Evolutionary conservation across 1,140 invertebrate genomes (phyloP), one percentile per base, ranked within the genome.

Genomic region (Diorhabda carinulata): DNA sequence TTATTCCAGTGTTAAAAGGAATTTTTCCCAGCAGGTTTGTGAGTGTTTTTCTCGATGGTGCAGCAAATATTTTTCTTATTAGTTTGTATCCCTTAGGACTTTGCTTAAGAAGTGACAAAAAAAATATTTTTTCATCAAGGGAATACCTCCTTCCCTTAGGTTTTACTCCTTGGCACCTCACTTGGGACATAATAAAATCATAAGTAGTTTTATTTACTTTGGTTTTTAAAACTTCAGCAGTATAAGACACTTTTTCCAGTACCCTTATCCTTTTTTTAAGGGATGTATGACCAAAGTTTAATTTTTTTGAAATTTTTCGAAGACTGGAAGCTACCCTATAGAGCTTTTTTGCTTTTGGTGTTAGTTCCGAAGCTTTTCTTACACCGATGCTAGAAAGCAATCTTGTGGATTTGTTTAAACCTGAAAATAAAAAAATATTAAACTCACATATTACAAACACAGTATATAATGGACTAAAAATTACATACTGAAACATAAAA

Each of bases 31-130:
- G 61, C 9, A 80, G 44, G 60, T 67, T 73, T 40, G 41, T 62
- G 61, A 75, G 58, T 4, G 70, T 78, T 70, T 70, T 73, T 56
- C 10, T 64, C 25, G 73, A 68, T 43, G 72, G 75, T 52, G 75
- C 64, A 41, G 66, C 63, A 58, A 72, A 74, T 42, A 74, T 67
- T 62, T 69, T 74, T 10, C n/a, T 45, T 43, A 78, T 43, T 25
- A 74, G 69, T 43, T 72, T 63, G 61, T 77, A 75, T 6, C 67
- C 76, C 57, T 73, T 77, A n/a, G 71, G 67, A 72, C 74, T 77
- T 68, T 64, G 52, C 68, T 78, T 77, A 25, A 73, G 68, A 41
- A 78, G 62, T n/a, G 68, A 62, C 44, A 78, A 57, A 42, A 73
- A 68, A 9, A 74, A 44, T 67, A 76, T 70, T 73, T 77, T 77